Evolutionary conservation across 2,888 invertebrate species (phyloP).

Genomic region (Nomada lathburiana): DNA sequence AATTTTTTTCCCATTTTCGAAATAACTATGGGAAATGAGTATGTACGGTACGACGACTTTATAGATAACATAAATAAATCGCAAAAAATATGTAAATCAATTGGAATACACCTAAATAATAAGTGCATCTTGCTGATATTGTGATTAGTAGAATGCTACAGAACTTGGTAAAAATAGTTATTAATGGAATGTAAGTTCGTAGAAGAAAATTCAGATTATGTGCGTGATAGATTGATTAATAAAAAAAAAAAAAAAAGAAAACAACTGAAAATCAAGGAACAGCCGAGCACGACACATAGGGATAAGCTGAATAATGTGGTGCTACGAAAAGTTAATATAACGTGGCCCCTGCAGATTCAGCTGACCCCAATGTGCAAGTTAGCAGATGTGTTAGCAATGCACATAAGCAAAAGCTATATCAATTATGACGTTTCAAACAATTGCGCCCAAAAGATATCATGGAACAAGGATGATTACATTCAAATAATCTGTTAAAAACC

Average conservation of each 20-base stretch:
- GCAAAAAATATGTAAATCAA: not conserved
- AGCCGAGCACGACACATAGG: conserved; percentile 79
- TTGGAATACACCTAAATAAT: conserved; percentile 21
- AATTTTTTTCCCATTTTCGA: not conserved
- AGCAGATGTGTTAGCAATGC: conserved; percentile 76
- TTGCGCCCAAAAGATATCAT: conserved; percentile 32
- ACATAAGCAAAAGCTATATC: conserved; percentile 71
- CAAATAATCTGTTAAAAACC: conserved; percentile 13
- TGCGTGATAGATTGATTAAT: conserved; percentile 34
- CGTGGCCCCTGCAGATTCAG: conserved; percentile 87
- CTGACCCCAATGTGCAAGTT: conserved; percentile 82
- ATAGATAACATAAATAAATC: too few species aligned
- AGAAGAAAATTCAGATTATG: conserved; percentile 35
- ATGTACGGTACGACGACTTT: not conserved
- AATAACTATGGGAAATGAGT: conserved; percentile 9
- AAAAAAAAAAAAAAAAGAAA: conserved; percentile 29
- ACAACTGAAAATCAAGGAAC: conserved; percentile 62
- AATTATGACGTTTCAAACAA: conserved; percentile 47
- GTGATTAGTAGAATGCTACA: conserved; percentile 8
- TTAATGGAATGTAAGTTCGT: conserved; percentile 23
- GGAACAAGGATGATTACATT: conserved; percentile 35
- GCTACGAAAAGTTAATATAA: conserved; percentile 86
- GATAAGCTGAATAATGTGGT: conserved; percentile 91
- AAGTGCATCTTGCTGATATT: not conserved
- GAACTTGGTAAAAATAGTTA: conserved; percentile 27